Evolutionary conservation across 1,140 invertebrate genomes (phyloP), one percentile per base, ranked within the genome.

Genomic region (Calephelis nemesis): DNA sequence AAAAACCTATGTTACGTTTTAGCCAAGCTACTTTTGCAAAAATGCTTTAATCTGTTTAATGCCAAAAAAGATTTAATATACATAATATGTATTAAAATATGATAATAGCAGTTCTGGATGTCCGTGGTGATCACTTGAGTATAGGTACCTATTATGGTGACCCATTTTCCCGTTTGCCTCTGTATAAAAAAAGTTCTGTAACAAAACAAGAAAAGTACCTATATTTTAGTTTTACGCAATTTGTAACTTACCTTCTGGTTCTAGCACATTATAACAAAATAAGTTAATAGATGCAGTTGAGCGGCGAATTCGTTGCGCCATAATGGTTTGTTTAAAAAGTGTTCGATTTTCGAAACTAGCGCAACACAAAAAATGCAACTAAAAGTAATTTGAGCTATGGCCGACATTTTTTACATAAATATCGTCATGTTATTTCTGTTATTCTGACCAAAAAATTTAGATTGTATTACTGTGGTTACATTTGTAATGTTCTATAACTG

Each of bases 351-450:
- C 54, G 54, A 60, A 60, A 60, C 54, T 60, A 60, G 54, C 54
- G 52, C 52, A 54, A 60, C 54, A 60, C 54, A 60, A 60, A 60
- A 60, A 60, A 60, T 60, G 54, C 54, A 60, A 60, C 54, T 58
- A 58, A 58, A 58, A 58, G 54, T 58, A 58, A 58, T 58, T 58
- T 39, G 54, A 58, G 54, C 52, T 54, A 11, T 30, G 52, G 52
- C 52, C 15, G 52, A 54, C 52, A 54, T 54, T 54, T 54, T 54
- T 54, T 54, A 54, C 52, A 54, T 54, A 39, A 54, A 54, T 39
- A 54, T 30, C 52, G 52, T 54, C 52, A 54, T 19, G 52, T 54
- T 30, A 54, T 54, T 54, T 52, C 50, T 54, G 52, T 54, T 54
- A 54, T 54, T 54, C 15, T 30, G 52, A 54, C 15, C 52, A 39